phyloP scores from a whole-genome alignment of 1,140 invertebrate species.

The Idris sp. region DNA sequence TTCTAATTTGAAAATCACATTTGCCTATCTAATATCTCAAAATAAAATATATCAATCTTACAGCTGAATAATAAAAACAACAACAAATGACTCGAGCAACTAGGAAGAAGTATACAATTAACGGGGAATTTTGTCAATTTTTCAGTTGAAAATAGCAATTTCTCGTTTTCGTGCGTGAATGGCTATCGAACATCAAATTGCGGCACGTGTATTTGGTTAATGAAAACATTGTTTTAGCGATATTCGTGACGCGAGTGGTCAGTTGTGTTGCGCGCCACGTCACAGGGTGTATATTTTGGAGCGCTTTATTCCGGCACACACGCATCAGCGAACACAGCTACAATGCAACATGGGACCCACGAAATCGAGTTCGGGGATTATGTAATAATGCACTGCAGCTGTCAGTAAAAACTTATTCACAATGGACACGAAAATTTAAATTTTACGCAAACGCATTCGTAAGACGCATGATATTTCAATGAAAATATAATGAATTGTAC shows the following conservation, averaged over 20 bases:
- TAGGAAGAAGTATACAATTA: no score
- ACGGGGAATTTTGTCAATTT: neutral
- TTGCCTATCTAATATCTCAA: no score
- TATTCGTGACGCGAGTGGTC: constrained; percentile 61
- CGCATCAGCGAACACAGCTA: constrained; percentile 3
- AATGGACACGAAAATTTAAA: no score
- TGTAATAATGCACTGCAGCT: constrained; percentile 63
- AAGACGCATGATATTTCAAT: no score
- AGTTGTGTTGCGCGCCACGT: constrained; percentile 43
- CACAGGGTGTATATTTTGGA: constrained; percentile 37
- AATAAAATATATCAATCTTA: no score
- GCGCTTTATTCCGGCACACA: constrained; percentile 48
- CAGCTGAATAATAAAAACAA: no score
- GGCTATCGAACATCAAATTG: constrained; percentile 57
- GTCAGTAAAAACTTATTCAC: no score
- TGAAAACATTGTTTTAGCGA: constrained; percentile 72
- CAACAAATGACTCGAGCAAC: no score
- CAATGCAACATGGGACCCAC: no score
- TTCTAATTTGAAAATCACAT: no score
- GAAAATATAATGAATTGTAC: no score
- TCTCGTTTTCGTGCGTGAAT: constrained; percentile 18
- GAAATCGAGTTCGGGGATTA: constrained; percentile 66
- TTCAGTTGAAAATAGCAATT: constrained; percentile 29
- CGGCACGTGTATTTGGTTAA: constrained; percentile 70
- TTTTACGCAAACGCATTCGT: no score